These are phyloP conservation scores for Morone chrysops DNA, from an alignment of 2,113 vertebrate species.

Conservation along the genomic window DNA sequence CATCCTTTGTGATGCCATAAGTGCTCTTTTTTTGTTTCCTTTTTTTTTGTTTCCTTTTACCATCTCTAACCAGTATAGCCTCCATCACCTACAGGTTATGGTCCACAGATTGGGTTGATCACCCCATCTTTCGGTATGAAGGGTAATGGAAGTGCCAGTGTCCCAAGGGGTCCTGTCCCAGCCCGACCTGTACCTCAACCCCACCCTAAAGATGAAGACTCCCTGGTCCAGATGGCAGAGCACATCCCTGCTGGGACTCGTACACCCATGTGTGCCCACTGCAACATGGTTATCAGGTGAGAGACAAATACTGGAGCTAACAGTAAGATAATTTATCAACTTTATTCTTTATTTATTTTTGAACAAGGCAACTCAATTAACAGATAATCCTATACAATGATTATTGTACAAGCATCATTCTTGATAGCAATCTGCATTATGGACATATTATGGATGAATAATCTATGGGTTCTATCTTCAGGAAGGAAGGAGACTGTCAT, in stretches of 20 bases:
- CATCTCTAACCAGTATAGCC: neutral
- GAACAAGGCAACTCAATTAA: no score
- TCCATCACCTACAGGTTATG: slow-evolving; percentile 25
- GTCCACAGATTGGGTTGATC: slow-evolving; percentile 65
- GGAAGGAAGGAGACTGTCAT: neutral
- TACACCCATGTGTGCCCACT: slow-evolving; percentile 95
- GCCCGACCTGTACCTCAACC: slow-evolving; percentile 73
- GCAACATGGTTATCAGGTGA: slow-evolving; percentile 93
- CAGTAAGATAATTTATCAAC: neutral
- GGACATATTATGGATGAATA: neutral
- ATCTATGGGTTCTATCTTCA: neutral
- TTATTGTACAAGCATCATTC: no score
- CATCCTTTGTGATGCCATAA: neutral
- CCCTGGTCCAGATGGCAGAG: slow-evolving; percentile 93
- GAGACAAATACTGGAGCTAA: neutral
- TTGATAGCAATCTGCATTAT: neutral
- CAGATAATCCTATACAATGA: no score
- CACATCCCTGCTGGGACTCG: slow-evolving; percentile 94
- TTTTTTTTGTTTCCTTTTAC: neutral
- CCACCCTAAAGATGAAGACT: slow-evolving; percentile 88
- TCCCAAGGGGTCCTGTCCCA: slow-evolving; percentile 63
- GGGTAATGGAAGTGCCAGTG: slow-evolving; percentile 75
- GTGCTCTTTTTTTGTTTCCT: neutral
- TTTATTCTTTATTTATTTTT: neutral
- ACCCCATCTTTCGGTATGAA: slow-evolving; percentile 85